phyloP scores from a whole-genome alignment of 2,888 invertebrate species.

The Acronicta psi region DNA sequence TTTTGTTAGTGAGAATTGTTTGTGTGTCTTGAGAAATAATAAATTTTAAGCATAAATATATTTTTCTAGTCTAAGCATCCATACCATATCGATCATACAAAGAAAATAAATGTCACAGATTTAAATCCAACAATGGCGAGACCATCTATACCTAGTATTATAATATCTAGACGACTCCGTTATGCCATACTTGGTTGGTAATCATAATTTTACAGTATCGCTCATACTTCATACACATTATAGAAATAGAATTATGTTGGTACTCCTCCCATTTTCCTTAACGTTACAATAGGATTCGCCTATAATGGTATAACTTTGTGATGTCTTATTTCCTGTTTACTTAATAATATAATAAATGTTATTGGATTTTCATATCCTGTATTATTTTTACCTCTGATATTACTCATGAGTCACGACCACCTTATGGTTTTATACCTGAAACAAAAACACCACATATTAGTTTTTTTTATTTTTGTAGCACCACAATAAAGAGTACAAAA shows the following conservation, averaged over 20 bases:
- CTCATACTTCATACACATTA: too few relatives aligned
- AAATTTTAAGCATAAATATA: neutral
- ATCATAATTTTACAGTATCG: slow-evolving; percentile 20
- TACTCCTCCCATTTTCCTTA: slow-evolving; percentile 7
- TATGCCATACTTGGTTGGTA: too few relatives aligned
- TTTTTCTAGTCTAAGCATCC: slow-evolving; percentile 19
- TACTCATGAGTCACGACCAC: slow-evolving; percentile 20
- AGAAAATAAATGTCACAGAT: neutral
- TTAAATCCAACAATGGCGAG: neutral
- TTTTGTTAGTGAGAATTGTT: slow-evolving; percentile 4
- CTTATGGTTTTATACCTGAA: slow-evolving; percentile 47
- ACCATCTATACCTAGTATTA: neutral
- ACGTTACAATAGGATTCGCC: slow-evolving; percentile 1
- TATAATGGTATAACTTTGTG: slow-evolving; percentile 7
- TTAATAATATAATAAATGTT: slow-evolving; percentile 31
- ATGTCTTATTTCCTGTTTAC: slow-evolving; percentile 37
- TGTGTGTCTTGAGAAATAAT: neutral
- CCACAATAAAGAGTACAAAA: too few relatives aligned
- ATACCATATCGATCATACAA: neutral
- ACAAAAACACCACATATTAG: slow-evolving; percentile 34
- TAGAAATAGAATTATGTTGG: neutral
- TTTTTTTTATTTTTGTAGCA: neutral
- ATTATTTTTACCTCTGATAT: slow-evolving; percentile 41
- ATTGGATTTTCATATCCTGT: slow-evolving; percentile 13
- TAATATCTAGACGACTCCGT: too few relatives aligned